phyloP scores from a whole-genome alignment of 2,113 vertebrate species.

The Pelvicachromis taeniatus region DNA sequence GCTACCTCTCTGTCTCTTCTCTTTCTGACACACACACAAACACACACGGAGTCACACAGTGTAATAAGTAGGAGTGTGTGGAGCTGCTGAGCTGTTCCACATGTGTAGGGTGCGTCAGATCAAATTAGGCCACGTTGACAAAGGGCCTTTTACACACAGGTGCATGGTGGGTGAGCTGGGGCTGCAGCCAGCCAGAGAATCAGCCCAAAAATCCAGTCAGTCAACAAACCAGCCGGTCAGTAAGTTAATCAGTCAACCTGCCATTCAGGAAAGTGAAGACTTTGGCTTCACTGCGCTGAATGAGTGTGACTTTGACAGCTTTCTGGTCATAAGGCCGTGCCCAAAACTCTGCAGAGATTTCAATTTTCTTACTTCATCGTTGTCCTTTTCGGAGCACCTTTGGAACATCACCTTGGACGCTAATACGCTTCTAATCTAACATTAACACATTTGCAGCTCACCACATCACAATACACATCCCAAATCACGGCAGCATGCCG shows the following conservation, averaged over 20 bases:
- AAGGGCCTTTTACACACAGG: constrained; percentile 77
- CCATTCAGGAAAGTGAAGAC: constrained; percentile 18
- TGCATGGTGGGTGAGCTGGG: constrained; percentile 57
- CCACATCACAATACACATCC: background rate
- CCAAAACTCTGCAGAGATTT: background rate
- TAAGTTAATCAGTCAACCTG: constrained; percentile 49
- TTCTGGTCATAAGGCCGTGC: background rate
- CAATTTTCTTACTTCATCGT: background rate
- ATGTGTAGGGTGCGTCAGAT: constrained; percentile 74
- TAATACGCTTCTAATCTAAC: background rate
- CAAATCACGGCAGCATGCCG: constrained; percentile 7
- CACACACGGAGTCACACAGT: background rate
- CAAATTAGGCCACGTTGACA: constrained; percentile 71
- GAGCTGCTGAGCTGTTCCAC: constrained; percentile 75
- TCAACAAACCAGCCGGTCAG: constrained; percentile 38
- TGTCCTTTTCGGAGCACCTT: background rate
- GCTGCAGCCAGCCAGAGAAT: constrained; percentile 16
- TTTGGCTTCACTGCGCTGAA: background rate
- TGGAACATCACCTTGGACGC: background rate
- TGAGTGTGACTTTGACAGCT: constrained; percentile 2
- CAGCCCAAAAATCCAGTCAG: constrained; percentile 30
- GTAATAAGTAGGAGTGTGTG: constrained; percentile 56
- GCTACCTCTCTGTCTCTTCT: background rate
- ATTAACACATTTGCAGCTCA: background rate
- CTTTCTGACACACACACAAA: background rate